Conservation (phyloP, 2,113 vertebrate genomes). For the Indri indri region DNA sequence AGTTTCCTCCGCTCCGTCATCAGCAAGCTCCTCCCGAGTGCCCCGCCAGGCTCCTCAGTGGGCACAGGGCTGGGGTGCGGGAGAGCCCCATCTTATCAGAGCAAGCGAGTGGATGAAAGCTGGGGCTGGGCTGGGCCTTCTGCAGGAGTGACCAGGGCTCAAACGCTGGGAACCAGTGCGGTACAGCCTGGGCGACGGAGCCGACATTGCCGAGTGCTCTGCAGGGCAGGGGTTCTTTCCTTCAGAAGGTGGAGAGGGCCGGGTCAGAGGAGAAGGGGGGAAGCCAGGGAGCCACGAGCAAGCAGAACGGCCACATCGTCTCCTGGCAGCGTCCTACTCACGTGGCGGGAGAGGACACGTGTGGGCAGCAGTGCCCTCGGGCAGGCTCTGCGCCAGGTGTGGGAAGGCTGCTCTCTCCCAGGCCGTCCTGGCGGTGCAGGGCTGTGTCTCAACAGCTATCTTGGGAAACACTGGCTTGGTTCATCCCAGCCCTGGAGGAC, state of each 20-base stretch:
- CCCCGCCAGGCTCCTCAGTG: rapidly evolving
- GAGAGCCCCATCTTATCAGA: too few species aligned
- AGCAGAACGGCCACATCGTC: rapidly evolving
- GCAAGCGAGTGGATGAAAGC: background rate
- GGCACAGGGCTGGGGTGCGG: too few species aligned
- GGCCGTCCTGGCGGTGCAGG: background rate
- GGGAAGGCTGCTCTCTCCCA: background rate
- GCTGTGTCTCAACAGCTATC: background rate
- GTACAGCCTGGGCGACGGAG: background rate
- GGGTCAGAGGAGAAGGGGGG: background rate
- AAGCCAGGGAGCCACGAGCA: rapidly evolving
- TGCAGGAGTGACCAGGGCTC: background rate
- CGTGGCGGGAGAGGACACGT: rapidly evolving
- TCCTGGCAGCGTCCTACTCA: background rate
- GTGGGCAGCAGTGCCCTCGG: background rate
- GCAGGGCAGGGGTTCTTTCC: background rate
- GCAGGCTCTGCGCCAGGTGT: background rate
- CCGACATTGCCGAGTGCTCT: rapidly evolving
- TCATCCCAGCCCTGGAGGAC: background rate
- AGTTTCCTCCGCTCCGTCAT: background rate
- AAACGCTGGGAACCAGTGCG: rapidly evolving
- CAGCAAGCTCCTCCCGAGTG: background rate
- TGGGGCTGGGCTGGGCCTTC: background rate
- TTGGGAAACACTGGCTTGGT: background rate
- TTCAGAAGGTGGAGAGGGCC: background rate